These are phyloP conservation scores for Biston stratarius DNA, from an alignment of 2,888 invertebrate genomes.

Conservation along the genomic window DNA sequence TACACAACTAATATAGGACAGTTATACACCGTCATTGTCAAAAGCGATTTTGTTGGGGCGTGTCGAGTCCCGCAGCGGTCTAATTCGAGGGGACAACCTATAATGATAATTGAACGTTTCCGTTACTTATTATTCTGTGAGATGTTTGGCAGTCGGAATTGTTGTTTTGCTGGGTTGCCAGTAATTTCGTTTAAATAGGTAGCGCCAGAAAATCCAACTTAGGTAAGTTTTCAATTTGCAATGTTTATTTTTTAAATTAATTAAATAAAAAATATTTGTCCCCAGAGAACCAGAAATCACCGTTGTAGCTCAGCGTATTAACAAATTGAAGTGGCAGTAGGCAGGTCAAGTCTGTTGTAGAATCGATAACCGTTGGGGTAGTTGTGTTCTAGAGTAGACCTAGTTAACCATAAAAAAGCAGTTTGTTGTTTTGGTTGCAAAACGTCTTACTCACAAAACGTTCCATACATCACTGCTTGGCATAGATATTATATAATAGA, in stretches of 20 bases:
- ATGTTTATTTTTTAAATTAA: no score
- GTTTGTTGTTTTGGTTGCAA: no score
- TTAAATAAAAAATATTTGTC: no score
- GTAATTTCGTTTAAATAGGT: not conserved
- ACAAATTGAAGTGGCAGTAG: no score
- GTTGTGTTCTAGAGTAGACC: no score
- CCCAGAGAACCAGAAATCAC: no score
- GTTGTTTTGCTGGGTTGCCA: conserved; percentile 14
- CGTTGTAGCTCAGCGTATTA: no score
- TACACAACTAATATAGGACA: conserved; percentile 24
- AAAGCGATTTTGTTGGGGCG: conserved; percentile 45
- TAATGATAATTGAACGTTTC: conserved; percentile 47
- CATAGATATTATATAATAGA: not conserved
- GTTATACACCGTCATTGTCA: conserved; percentile 45
- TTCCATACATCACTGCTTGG: not conserved
- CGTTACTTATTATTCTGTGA: conserved; percentile 39
- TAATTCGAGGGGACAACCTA: conserved; percentile 52
- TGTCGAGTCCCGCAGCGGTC: conserved; percentile 38
- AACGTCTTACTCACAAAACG: no score
- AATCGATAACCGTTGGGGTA: no score
- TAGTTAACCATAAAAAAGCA: no score
- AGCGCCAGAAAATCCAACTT: not conserved
- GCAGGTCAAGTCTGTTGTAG: no score
- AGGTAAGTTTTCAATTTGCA: not conserved
- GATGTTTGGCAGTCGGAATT: conserved; percentile 19